These are phyloP conservation scores for Isaurus tuberculatus DNA, from an alignment of 92 coral and sea anemone species.

Conservation along the genomic window DNA sequence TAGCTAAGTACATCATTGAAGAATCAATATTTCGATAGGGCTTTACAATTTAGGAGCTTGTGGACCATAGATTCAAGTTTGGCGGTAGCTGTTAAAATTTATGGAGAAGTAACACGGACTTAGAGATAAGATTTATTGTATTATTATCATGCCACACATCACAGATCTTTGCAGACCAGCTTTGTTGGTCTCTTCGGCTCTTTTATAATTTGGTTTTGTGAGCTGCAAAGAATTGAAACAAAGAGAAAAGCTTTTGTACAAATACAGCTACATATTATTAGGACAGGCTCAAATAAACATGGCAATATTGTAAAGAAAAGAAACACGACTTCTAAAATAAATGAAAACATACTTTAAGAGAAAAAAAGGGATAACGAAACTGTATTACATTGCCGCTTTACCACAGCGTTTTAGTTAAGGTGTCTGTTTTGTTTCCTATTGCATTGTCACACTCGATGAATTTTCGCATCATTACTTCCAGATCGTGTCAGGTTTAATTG, in stretches of 20 bases:
- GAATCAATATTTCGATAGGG: not conserved
- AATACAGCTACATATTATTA: slow-evolving; percentile 30
- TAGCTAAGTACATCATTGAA: not conserved
- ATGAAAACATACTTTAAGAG: not conserved
- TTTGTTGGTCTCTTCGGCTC: slow-evolving; percentile 18
- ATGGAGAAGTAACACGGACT: not conserved
- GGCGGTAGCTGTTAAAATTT: not conserved
- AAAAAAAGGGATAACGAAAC: not conserved
- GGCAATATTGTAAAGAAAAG: slow-evolving; percentile 21
- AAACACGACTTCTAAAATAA: slow-evolving; percentile 25
- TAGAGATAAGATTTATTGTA: slow-evolving; percentile 19
- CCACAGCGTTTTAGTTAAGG: not conserved
- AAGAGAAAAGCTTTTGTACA: slow-evolving; percentile 20
- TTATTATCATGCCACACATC: slow-evolving; percentile 26
- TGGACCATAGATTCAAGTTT: not conserved
- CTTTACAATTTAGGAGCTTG: not conserved
- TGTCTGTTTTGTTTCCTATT: slow-evolving; percentile 15
- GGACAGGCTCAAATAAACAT: not conserved
- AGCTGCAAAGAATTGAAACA: slow-evolving; percentile 29
- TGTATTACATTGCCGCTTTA: not conserved
- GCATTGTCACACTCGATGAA: slow-evolving; percentile 44
- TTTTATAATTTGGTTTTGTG: slow-evolving; percentile 38
- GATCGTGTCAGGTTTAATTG: slow-evolving; percentile 74
- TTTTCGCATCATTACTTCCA: slow-evolving; percentile 47
- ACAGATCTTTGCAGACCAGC: slow-evolving; percentile 20